Evolutionary conservation across 2,888 invertebrate genomes (phyloP).

Genomic region (Proisotoma minuta): DNA sequence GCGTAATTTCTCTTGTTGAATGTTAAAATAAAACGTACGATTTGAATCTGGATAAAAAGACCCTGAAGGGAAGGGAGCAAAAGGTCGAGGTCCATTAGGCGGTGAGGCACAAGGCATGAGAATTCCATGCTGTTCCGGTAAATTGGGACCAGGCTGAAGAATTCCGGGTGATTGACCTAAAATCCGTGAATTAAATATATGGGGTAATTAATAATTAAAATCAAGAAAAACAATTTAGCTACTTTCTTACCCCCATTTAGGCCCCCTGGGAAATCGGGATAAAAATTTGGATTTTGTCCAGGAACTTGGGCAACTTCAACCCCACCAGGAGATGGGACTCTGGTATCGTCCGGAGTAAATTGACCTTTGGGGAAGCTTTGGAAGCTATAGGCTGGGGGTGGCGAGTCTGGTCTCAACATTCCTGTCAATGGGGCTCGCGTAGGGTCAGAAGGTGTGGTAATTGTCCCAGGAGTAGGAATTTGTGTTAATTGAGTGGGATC

Average conservation of each 20-base stretch:
- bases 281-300: conserved; percentile 1
- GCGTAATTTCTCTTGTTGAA: too few relatives aligned
- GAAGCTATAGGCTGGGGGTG: neutral
- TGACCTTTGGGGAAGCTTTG: neutral
- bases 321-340: neutral
- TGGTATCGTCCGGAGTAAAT: neutral
- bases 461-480: neutral
- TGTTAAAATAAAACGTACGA: too few relatives aligned
- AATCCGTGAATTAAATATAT: too few relatives aligned
- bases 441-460: neutral
- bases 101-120: neutral
- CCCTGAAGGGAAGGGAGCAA: neutral
- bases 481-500: neutral
- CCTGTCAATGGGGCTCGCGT: neutral
- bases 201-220: too few relatives aligned
- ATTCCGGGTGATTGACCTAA: neutral
- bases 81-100: neutral
- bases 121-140: neutral
- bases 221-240: too few relatives aligned
- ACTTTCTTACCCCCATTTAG: too few relatives aligned
- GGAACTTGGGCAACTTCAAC: neutral
- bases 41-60: neutral
- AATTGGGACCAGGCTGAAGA: neutral
- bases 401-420: neutral
- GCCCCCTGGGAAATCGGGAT: too few relatives aligned